phyloP scores from a whole-genome alignment of 92 coral and sea anemone species.

The Anthopleura xanthogrammica region DNA sequence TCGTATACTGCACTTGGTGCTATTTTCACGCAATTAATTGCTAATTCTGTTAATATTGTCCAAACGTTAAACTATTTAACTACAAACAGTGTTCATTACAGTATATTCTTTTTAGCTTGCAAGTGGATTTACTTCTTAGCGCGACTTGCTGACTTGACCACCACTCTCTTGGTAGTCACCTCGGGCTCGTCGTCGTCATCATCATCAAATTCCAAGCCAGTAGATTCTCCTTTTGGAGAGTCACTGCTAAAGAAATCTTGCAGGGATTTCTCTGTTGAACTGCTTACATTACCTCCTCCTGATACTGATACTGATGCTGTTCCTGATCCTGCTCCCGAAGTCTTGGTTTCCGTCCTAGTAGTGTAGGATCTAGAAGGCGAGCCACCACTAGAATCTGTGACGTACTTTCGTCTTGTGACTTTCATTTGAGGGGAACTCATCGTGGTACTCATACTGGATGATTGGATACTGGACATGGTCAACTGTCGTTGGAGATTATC shows the following conservation, averaged over 20 bases:
- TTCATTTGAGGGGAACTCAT: conserved; percentile 35
- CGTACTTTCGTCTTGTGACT: conserved; percentile 1
- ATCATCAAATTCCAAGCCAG: conserved; percentile 34
- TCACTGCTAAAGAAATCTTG: conserved; percentile 34
- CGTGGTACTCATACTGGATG: conserved; percentile 15
- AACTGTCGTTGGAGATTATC: conserved; percentile 42
- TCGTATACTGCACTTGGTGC: neutral
- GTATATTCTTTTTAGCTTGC: neutral
- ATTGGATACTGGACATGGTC: conserved; percentile 22
- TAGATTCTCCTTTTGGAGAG: conserved; percentile 22
- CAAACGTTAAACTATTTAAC: neutral
- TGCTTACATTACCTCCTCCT: conserved; percentile 12
- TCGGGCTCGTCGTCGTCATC: conserved; percentile 34
- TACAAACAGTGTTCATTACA: neutral
- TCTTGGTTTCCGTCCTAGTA: neutral
- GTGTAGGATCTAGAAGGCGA: conserved; percentile 10
- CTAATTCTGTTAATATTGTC: neutral
- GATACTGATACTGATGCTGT: too few species aligned
- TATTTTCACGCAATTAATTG: neutral
- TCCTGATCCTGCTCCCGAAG: neutral
- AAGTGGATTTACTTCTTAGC: conserved; percentile 15
- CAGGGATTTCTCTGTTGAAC: conserved; percentile 14
- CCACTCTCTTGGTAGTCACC: conserved; percentile 36
- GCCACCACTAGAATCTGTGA: conserved; percentile 7
- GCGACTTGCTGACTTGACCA: conserved; percentile 26